These are phyloP conservation scores for Rhinogobius similis DNA, from an alignment of 2,113 vertebrate species.

Conservation along the genomic window DNA sequence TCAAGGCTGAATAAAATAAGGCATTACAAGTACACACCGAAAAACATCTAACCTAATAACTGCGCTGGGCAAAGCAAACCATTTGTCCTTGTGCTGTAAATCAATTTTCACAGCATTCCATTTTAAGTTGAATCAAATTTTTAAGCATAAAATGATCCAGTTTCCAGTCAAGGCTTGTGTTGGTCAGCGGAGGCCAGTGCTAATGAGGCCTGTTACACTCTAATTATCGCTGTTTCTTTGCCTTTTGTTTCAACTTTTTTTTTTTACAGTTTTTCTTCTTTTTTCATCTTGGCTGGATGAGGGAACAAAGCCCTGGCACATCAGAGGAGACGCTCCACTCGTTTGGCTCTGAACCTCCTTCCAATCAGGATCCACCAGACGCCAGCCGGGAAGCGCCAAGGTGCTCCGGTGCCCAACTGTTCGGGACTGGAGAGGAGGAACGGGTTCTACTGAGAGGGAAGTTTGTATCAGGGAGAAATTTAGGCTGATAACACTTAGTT, in stretches of 20 bases:
- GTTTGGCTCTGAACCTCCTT: conserved; percentile 38
- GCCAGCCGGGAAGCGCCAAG: conserved; percentile 54
- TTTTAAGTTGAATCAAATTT: too few species aligned
- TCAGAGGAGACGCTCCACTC: conserved; percentile 49
- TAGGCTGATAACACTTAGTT: conserved; percentile 11
- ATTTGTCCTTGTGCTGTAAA: too few species aligned
- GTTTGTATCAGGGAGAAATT: conserved; percentile 31
- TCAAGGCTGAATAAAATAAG: too few species aligned
- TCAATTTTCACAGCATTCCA: too few species aligned
- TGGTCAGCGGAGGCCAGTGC: conserved; percentile 25
- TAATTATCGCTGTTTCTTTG: conserved; percentile 62
- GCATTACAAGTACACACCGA: too few species aligned
- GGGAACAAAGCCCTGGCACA: conserved; percentile 51
- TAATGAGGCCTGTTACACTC: conserved; percentile 47
- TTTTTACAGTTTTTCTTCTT: conserved; percentile 37
- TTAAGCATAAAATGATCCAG: not conserved
- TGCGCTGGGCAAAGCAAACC: too few species aligned
- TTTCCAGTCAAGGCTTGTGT: conserved; percentile 12
- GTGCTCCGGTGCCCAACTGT: conserved; percentile 49
- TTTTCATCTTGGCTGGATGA: conserved; percentile 43
- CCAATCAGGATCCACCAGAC: conserved; percentile 42
- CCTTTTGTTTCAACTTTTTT: conserved; percentile 37
- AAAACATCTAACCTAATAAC: too few species aligned
- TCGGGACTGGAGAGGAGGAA: conserved; percentile 44
- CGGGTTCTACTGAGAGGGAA: conserved; percentile 19